Evolutionary conservation across 1,140 invertebrate genomes (phyloP), one percentile per base, ranked within the genome.

Genomic region (Drosophila truncata): DNA sequence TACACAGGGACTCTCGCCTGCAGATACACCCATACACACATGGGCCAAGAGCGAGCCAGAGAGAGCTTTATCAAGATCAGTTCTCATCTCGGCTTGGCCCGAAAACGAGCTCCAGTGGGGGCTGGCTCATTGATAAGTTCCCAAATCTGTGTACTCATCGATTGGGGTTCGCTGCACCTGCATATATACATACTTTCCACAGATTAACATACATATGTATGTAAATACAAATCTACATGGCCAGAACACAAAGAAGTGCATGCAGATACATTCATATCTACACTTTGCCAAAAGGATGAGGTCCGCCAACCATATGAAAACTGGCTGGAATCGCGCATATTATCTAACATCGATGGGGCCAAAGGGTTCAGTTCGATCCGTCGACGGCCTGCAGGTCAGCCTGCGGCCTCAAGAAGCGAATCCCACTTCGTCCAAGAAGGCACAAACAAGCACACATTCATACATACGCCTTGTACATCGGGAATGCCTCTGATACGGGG

Each of bases 341-440:
- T 79, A 79, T 72, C 76, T 79, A 79, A 79, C 54, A 77, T 70
- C 39, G 37, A 41, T 63, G n/a, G 52, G 29, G 39, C 18, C 46
- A 61, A 70, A 52, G 52, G 54, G 62, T 66, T 57, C n/a, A 33
- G 55, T 59, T 67, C 50, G 35, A 50, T 78, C 65, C 42, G 23
- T 14, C 35, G 50, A 11, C 18, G 18, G 42, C 41, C n/a, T 41
- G 5, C 47, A 18, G 13, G 47, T 35, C 46, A 55, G 67, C 54
- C 70, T 37, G 35, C n/a, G 29, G 39, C 35, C 39, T 35, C 20
- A 69, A 52, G 39, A 63, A 31, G 39, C 14, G 6, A 67, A 55
- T 37, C 33, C 46, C 41, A 74, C 52, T 39, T 42, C 39, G 61
- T 27, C 13, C 35, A 50, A 23, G 25, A 35, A 66, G 41, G 14